phyloP scores from a whole-genome alignment of 1,140 invertebrate genomes.

The Wasmannia auropunctata region DNA sequence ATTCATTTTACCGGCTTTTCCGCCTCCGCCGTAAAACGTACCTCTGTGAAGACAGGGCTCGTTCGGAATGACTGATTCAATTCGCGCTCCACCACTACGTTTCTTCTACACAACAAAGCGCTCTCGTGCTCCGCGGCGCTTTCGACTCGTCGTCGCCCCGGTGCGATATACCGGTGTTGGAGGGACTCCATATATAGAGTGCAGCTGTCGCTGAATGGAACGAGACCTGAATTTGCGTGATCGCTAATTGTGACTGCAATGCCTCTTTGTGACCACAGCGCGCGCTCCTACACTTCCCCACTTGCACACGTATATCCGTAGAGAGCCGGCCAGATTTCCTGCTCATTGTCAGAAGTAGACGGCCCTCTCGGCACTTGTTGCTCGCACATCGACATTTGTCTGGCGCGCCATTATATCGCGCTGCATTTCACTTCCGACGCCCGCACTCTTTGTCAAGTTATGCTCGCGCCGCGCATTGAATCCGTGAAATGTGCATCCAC shows the following conservation, averaged over 20 bases:
- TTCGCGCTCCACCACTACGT: neutral
- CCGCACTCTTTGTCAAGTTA: conserved; percentile 66
- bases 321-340: conserved; percentile 71
- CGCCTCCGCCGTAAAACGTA: neutral
- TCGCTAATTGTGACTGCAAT: conserved; percentile 63
- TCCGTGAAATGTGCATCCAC: conserved; percentile 16
- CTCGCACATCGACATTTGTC: conserved; percentile 74
- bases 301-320: conserved; percentile 53
- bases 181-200: neutral
- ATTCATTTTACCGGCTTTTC: neutral
- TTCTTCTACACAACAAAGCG: neutral
- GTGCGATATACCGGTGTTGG: neutral
- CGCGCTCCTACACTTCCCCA: neutral
- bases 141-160: conserved; percentile 14
- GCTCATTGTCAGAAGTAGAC: conserved; percentile 75
- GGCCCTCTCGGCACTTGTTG: conserved; percentile 73
- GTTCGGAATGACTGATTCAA: conserved; percentile 8
- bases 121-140: neutral
- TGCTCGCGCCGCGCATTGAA: conserved; percentile 24
- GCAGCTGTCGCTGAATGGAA: conserved; percentile 50
- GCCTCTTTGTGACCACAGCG: conserved; percentile 43
- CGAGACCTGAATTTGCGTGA: conserved; percentile 64
- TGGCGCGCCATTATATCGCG: conserved; percentile 64
- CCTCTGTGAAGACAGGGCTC: neutral
- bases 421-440: conserved; percentile 64